A percentile compares a stretch with the other conserved stretches of the same genome.
Conservation (phyloP, 2,113 vertebrate species). For the Tupaia chinensis region DNA sequence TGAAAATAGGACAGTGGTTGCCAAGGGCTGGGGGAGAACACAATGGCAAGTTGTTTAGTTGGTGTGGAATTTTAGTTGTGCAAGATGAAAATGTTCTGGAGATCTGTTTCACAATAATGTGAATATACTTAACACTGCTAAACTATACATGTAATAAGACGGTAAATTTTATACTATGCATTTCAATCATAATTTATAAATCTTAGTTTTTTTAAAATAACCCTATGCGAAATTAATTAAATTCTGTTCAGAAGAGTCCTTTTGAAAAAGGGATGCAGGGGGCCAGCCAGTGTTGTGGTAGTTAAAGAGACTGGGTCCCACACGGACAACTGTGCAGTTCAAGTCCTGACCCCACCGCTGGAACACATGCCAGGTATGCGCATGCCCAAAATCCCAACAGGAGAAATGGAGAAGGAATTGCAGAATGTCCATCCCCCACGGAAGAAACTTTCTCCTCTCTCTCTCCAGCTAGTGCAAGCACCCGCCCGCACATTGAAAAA, state of each 20-base stretch:
- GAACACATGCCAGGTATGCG: too few relatives aligned
- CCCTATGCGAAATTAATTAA: conserved; percentile 32
- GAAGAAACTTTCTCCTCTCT: too few relatives aligned
- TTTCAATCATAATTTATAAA: background rate
- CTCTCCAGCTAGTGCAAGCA: too few relatives aligned
- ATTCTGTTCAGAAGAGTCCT: background rate
- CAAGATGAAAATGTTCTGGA: background rate
- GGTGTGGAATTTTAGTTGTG: background rate
- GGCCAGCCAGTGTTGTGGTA: too few relatives aligned
- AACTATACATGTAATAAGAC: background rate
- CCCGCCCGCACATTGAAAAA: too few relatives aligned
- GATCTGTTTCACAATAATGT: background rate
- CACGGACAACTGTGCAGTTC: too few relatives aligned
- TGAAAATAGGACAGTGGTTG: background rate
- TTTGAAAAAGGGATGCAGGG: background rate
- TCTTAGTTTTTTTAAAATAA: conserved; percentile 39
- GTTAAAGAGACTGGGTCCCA: too few relatives aligned
- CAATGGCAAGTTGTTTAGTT: background rate
- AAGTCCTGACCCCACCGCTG: too few relatives aligned
- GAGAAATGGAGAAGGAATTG: too few relatives aligned
- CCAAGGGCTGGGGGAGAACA: background rate
- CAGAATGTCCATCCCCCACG: too few relatives aligned
- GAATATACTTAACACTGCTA: background rate
- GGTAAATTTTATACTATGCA: background rate
- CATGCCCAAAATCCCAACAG: too few relatives aligned